Conservation (phyloP, 2,888 invertebrate species). For the Acheta domesticus region DNA sequence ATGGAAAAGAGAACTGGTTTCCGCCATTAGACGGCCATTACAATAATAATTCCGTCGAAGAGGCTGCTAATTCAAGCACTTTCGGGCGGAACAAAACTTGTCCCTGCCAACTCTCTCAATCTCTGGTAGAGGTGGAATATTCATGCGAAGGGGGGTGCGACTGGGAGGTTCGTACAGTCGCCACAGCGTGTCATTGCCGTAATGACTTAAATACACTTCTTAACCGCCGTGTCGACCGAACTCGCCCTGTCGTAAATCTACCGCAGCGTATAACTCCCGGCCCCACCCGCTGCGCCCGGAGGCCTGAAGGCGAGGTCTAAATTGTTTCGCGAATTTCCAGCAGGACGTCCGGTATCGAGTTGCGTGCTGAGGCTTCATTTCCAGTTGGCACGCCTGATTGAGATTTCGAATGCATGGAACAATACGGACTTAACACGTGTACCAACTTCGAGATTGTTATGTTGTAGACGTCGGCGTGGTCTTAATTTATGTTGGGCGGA, state of each 20-base stretch:
- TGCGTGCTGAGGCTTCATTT: conserved; percentile 11
- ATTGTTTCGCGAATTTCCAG: conserved; percentile 5
- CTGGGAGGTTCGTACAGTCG: neutral
- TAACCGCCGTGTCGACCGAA: neutral
- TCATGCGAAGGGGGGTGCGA: no score
- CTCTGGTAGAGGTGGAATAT: no score
- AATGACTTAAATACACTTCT: neutral
- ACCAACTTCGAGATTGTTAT: conserved; percentile 3
- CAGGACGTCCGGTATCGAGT: conserved; percentile 4
- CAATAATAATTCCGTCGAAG: no score
- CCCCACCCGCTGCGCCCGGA: neutral
- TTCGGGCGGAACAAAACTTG: no score
- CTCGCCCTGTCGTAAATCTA: neutral
- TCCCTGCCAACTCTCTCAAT: no score
- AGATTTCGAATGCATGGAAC: conserved; percentile 3
- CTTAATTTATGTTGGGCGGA: neutral
- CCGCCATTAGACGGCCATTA: no score
- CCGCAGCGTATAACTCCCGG: neutral
- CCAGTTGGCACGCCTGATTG: conserved; percentile 18
- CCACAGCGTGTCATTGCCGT: neutral
- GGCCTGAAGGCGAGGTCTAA: neutral
- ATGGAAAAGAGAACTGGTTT: no score
- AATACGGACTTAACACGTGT: conserved; percentile 11
- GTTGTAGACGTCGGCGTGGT: neutral
- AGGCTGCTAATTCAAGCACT: no score